These are phyloP conservation scores for Siderastrea radians DNA, from an alignment of 92 coral and sea anemone genomes.

Conservation along the genomic window DNA sequence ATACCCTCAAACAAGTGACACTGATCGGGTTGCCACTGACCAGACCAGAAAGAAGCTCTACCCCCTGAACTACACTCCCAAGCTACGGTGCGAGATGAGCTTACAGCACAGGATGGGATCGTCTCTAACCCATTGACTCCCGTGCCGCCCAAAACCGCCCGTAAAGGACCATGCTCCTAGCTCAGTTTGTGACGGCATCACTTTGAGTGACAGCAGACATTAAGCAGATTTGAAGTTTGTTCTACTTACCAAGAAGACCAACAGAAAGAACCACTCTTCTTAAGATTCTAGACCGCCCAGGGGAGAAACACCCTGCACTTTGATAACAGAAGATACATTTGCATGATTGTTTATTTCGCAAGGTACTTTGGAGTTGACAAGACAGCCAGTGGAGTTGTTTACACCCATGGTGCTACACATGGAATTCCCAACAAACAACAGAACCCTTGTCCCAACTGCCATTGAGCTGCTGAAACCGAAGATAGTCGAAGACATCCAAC, in stretches of 20 bases:
- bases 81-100: conserved; percentile 29
- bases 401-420: too few species aligned
- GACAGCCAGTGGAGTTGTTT: too few species aligned
- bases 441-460: conserved; percentile 33
- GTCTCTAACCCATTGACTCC: conserved; percentile 22
- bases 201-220: background rate
- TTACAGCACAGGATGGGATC: conserved; percentile 42
- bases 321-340: conserved; percentile 30
- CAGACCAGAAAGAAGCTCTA: conserved; percentile 24
- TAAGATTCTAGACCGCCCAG: conserved; percentile 33
- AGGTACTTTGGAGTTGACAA: conserved; percentile 14
- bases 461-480: conserved; percentile 48
- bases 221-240: background rate
- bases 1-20: too few species aligned
- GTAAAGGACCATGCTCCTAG: too few species aligned
- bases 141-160: too few species aligned
- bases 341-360: conserved; percentile 28
- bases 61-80: conserved; percentile 41
- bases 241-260: conserved; percentile 1
- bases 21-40: conserved; percentile 39
- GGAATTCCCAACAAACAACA: background rate
- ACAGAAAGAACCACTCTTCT: conserved; percentile 41
- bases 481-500: conserved; percentile 27
- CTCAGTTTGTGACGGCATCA: too few species aligned
- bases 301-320: conserved; percentile 46